Evolutionary conservation across 2,888 invertebrate genomes (phyloP).

Genomic region (Hylaea fasciaria): DNA sequence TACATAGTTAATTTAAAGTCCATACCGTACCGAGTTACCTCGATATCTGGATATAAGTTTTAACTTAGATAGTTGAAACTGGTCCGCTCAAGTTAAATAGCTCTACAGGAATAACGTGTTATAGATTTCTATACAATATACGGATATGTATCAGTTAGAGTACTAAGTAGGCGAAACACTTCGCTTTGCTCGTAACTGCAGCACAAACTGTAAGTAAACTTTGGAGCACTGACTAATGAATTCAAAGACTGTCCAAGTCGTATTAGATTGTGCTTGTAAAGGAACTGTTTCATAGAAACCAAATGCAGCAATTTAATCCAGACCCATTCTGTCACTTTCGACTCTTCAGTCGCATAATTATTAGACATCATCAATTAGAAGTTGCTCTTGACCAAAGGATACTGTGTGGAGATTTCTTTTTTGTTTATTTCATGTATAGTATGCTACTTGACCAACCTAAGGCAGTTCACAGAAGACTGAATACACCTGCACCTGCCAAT

Average conservation of each 20-base stretch:
- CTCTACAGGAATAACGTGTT: conserved; percentile 35
- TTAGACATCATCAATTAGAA: too few relatives aligned
- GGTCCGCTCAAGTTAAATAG: too few relatives aligned
- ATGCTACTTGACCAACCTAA: too few relatives aligned
- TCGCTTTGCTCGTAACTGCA: conserved; percentile 13
- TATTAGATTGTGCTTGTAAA: conserved; percentile 4
- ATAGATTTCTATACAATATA: conserved; percentile 47
- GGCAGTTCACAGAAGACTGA: too few relatives aligned
- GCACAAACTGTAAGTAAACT: conserved; percentile 7
- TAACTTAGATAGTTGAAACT: conserved; percentile 38
- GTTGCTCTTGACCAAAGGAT: too few relatives aligned
- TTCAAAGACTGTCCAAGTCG: conserved; percentile 5
- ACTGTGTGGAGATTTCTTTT: too few relatives aligned
- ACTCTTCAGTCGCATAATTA: too few relatives aligned
- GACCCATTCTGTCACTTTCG: too few relatives aligned
- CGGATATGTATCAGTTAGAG: conserved; percentile 38
- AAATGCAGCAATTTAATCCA: not conserved
- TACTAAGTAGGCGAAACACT: conserved; percentile 15
- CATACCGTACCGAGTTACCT: not conserved
- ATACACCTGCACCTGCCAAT: too few relatives aligned
- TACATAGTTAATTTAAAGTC: not conserved
- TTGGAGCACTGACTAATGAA: conserved; percentile 5
- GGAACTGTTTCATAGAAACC: conserved; percentile 1
- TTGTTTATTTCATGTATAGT: too few relatives aligned
- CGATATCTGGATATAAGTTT: not conserved